phyloP scores from a whole-genome alignment of 2,113 vertebrate genomes.

The Nycticorax nycticorax region DNA sequence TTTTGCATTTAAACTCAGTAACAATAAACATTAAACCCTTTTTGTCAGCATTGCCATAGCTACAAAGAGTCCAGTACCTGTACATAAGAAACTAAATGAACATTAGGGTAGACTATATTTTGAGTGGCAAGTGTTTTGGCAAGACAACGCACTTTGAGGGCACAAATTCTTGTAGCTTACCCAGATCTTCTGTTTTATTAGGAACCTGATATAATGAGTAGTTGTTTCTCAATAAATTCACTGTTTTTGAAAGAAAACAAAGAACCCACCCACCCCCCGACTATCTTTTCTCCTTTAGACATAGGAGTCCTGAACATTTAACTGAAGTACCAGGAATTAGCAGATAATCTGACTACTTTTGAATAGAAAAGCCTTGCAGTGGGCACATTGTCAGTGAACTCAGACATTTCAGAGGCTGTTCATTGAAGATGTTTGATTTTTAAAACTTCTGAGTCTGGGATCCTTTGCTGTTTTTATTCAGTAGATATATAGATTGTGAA shows the following conservation, averaged over 20 bases:
- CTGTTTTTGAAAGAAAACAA: background rate
- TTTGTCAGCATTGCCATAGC: background rate
- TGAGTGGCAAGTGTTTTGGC: background rate
- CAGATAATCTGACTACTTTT: background rate
- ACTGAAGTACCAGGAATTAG: background rate
- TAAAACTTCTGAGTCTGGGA: background rate
- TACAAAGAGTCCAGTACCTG: background rate
- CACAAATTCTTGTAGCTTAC: background rate
- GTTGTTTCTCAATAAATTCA: background rate
- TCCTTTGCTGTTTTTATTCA: background rate
- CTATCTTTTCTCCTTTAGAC: background rate
- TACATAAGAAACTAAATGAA: background rate
- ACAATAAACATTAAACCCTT: background rate
- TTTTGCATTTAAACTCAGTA: background rate
- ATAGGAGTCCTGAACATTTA: background rate
- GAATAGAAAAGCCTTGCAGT: background rate
- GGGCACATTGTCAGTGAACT: background rate
- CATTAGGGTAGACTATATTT: background rate
- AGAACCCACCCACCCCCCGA: rapidly evolving
- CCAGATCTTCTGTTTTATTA: background rate
- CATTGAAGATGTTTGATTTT: background rate
- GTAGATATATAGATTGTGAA: background rate
- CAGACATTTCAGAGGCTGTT: background rate
- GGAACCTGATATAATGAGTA: background rate
- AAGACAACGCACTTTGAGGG: background rate